Evolutionary conservation across 2,888 invertebrate species (phyloP).

Genomic region (Abrostola triplasia): DNA sequence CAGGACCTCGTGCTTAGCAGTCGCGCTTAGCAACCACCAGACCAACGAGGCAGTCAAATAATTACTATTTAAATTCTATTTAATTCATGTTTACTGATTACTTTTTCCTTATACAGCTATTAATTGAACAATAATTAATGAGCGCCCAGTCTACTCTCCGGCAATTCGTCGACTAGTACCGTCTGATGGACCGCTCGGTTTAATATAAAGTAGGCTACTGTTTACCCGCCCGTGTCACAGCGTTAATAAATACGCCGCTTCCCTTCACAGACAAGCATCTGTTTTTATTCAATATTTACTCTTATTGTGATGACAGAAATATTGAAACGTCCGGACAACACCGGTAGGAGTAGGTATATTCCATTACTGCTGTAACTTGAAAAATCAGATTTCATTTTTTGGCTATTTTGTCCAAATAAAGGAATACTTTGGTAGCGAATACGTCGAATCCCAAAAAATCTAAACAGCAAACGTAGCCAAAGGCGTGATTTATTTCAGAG

Average conservation of each 20-base stretch:
- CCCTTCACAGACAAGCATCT: slow-evolving; percentile 68
- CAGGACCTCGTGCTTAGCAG: too few relatives aligned
- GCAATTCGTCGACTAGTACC: slow-evolving; percentile 21
- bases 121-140: slow-evolving; percentile 51
- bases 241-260: slow-evolving; percentile 79
- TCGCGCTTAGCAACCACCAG: too few relatives aligned
- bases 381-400: not conserved
- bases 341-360: not conserved
- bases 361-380: not conserved
- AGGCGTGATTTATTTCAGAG: too few relatives aligned
- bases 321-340: slow-evolving; percentile 36
- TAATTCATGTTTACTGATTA: slow-evolving; percentile 44
- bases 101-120: slow-evolving; percentile 46
- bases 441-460: too few relatives aligned
- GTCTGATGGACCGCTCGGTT: slow-evolving; percentile 66
- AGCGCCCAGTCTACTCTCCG: slow-evolving; percentile 30
- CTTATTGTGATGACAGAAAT: slow-evolving; percentile 63
- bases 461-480: too few relatives aligned
- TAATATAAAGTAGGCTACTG: slow-evolving; percentile 83
- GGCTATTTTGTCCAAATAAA: too few relatives aligned
- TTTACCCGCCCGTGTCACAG: slow-evolving; percentile 79
- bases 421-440: too few relatives aligned
- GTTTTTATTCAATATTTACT: slow-evolving; percentile 75
- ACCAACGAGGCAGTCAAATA: too few relatives aligned
- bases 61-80: too few relatives aligned